Base-by-base conservation (phyloP, 1,140 invertebrate genomes). In the Cydia fagiglandana region DNA sequence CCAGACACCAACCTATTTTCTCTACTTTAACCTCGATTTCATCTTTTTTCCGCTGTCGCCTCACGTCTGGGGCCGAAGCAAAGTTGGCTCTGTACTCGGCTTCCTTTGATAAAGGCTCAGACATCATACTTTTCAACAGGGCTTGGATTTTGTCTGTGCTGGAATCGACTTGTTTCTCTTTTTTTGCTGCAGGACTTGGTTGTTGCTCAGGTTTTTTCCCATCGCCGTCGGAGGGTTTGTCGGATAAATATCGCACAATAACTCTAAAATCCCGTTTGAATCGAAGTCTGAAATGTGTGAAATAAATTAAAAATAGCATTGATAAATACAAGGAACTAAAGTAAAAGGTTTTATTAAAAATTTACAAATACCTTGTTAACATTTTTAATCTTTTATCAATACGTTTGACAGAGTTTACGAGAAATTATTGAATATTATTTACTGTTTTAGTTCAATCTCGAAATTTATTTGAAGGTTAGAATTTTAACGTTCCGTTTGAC, bases 61-160 rank as follows among this genome's bases (percentile, higher is more conserved):
- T 80, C 78, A 82, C 85, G 5, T 86, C 85, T n/a, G 88, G 88
- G 13, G 91, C 88, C 17, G 84, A 86, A 15, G 88, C 83, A 79
- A 93, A 92, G 41, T 83, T 90, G 64, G 88, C 83, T 47, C 81
- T 80, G 73, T 92, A 90, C 78, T 89, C 87, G 73, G 73, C 80
- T 45, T 90, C 88, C 17, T 81, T 84, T 78, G 91, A 88, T 78
- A 88, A 86, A 2, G 89, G 92, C 70, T 88, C 83, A 61, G 87
- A 80, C 77, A 93, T 82, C 93, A 93, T 93, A 73, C 84, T 85
- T 81, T 92, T 91, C 13, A 93, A 73, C 4, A 93, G 84, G 73
- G 82, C 78, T 79, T 93, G 91, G 66, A 93, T 91, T 81, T 90
- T 93, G 74, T 91, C 88, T n/a, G 87, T 91, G 38, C 79, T 83